Evolutionary conservation across 2,113 vertebrate species (phyloP), one percentile per base, ranked within the genome.

Genomic region (Catharus bicknelli): DNA sequence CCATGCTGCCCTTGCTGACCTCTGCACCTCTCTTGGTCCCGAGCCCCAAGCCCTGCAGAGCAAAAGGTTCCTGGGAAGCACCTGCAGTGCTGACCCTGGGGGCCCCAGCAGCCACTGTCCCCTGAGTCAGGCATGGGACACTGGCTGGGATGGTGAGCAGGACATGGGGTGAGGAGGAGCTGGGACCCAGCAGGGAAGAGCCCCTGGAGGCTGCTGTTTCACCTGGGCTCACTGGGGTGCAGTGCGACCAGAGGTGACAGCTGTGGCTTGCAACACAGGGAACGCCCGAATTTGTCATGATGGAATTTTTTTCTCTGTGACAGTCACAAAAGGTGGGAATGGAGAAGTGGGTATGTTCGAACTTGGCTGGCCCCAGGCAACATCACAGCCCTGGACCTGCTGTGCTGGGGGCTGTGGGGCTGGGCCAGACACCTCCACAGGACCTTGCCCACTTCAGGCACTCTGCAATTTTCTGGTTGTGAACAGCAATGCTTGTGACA

Each of bases 351-450:
- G 38, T 23, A 3, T 9, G 25, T 48, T 72, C 57, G 53, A 17
- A 13, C 48, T 45, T 30, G 27, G 5, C 54, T 57, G 58, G 26
- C 6, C 19, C 19, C 22, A 40, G n/a, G 9, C 48, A 50, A 21
- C 11, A 16, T 9, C 16, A 16, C 22, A 3, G 1, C 0, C 0
- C 20, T 2, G 4, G n/a, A 26, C 7, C 7, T 59, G 70, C 58
- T 43, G 48, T 62, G 34, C 32, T 43, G 66, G 11, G 12, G 26
- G 29, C 3, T 16, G 10, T 0, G 6, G 22, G 34, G 29, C 78
- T 68, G 58, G 38, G 6, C 10, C 4, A 5, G 53, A 3, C 16
- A 13, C 15, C 29, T 51, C 40, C 32, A 16, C 43, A 22, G 11
- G 40, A 26, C 43, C 61, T 32, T 4, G 20, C 23, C 45, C 51